Base-by-base conservation (phyloP, 2,797 vertebrate genomes). In the Bryconaethiops microstoma region DNA sequence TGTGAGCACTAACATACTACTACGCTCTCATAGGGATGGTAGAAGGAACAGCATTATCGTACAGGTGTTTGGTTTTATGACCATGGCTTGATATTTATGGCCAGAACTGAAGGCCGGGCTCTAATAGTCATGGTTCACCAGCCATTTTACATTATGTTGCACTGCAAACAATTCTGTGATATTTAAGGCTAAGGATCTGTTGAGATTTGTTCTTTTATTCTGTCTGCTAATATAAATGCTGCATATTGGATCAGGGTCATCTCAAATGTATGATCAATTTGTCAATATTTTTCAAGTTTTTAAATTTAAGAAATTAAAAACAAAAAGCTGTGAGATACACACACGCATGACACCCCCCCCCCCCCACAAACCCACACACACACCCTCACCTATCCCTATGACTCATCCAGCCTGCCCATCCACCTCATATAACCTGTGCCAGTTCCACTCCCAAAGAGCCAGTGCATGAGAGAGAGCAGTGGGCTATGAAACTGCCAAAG, bases 401-500 rank as follows among this genome's bases (percentile, higher is more conserved):
- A 50, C 42, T 69, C 42, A 50, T 48, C 42, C 42, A 45, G 67
- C 40, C 42, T 21, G 65, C 76, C 57, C 65, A 5, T 78, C 42
- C 65, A 71, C 54, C 77, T 62, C 39, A 48, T 62, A 9, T 17
- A 81, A 62, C 52, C 25, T 57, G 17, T 10, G 17, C 48, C 29
- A 14, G 39, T 73, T 25, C 25, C 17, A 25, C 14, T 25, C 55
- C 17, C 48, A 69, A 39, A 60, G 68, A 39, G 29, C 13, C 60
- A 19, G 71, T 62, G 63, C 54, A 63, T 25, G 72, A 84, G 68
- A 73, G 50, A 74, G 50, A 19, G 92, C 89, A 90, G 91, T 92
- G 89, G 90, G 90, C 90, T 93, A 89, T 90, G 91, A 93, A 92
- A 93, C 90, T 89, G 92, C 93, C 91, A 91, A 90, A 89, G 90